phyloP scores from a whole-genome alignment of 1,140 invertebrate species.

The Caenorhabditis briggsae region DNA sequence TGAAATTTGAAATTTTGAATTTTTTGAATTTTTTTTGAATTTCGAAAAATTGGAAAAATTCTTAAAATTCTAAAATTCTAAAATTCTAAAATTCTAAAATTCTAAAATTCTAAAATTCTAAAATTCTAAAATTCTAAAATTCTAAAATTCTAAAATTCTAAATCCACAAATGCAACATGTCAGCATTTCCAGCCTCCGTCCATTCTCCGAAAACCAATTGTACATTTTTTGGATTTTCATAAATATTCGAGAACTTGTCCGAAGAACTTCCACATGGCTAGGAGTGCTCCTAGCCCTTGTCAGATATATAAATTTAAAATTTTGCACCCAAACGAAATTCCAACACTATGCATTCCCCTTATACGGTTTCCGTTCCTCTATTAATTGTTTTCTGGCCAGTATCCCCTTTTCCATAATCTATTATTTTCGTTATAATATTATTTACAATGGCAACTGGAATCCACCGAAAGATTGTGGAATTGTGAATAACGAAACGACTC shows the following conservation, averaged over 20 bases:
- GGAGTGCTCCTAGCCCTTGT: neutral
- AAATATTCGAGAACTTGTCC: neutral
- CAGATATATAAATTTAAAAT: neutral
- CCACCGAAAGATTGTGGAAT: neutral
- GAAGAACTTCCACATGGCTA: slow-evolving; percentile 6
- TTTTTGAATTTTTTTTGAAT: no score
- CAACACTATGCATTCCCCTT: neutral
- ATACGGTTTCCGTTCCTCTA: neutral
- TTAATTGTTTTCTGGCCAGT: neutral
- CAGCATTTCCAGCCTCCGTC: neutral
- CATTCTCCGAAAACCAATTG: neutral
- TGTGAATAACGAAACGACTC: neutral
- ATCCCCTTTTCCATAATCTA: slow-evolving; percentile 3
- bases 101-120: no score
- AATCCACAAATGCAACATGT: neutral
- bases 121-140: no score
- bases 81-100: no score
- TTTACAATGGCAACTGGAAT: neutral
- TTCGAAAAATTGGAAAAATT: no score
- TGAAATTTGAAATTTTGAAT: no score
- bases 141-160: no score
- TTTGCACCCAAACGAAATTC: neutral
- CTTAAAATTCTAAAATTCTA: no score
- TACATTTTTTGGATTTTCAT: neutral
- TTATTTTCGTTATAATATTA: slow-evolving; percentile 24